These are phyloP conservation scores for Prorops nasuta DNA, from an alignment of 1,140 invertebrate species.

Conservation along the genomic window DNA sequence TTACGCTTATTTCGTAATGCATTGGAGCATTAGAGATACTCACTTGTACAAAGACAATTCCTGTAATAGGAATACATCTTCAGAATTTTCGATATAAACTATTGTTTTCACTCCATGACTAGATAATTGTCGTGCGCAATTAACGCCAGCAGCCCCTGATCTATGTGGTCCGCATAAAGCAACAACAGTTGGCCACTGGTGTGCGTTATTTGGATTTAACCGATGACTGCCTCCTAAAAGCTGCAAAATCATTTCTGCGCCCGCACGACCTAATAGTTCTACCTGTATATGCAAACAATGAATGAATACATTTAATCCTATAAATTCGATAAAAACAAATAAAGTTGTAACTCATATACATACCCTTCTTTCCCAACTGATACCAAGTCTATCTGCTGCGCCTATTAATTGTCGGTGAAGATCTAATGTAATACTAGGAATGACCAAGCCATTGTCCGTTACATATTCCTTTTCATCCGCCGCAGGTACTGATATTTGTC, in stretches of 20 bases:
- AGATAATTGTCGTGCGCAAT: slow-evolving; percentile 77
- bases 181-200: slow-evolving; percentile 77
- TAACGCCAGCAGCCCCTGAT: slow-evolving; percentile 71
- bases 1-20: no score
- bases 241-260: slow-evolving; percentile 76
- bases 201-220: slow-evolving; percentile 76
- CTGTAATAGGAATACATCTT: slow-evolving; percentile 51
- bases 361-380: slow-evolving; percentile 63
- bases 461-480: slow-evolving; percentile 69
- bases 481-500: slow-evolving; percentile 72
- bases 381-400: slow-evolving; percentile 66
- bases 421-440: slow-evolving; percentile 71
- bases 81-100: slow-evolving; percentile 63
- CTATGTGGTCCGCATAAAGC: slow-evolving; percentile 71
- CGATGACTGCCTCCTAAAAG: slow-evolving; percentile 73
- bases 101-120: slow-evolving; percentile 77
- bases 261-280: slow-evolving; percentile 74
- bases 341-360: no score
- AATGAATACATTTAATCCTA: no score
- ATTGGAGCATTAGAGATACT: no score
- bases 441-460: slow-evolving; percentile 76
- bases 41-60: slow-evolving; percentile 67
- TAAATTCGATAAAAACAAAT: slow-evolving; percentile 4
- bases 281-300: no score
- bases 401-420: slow-evolving; percentile 67